These are phyloP conservation scores for Bombus ignitus DNA, from an alignment of 1,140 invertebrate genomes.

Conservation along the genomic window DNA sequence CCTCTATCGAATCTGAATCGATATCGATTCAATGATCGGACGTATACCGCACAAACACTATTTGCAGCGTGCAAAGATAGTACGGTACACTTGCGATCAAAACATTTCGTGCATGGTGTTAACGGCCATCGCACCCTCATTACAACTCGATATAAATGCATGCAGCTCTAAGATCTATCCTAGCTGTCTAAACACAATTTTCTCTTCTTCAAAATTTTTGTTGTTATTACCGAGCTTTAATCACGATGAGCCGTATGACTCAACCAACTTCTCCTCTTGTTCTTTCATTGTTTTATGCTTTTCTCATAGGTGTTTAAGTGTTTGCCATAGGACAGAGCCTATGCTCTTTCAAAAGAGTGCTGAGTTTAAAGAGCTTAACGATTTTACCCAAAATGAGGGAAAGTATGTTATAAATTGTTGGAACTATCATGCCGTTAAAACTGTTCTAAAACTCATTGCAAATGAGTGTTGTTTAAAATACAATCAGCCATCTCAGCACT, in stretches of 20 bases:
- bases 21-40: slow-evolving; percentile 46
- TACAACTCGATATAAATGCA: slow-evolving; percentile 74
- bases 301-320: slow-evolving; percentile 1
- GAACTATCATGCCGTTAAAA: slow-evolving; percentile 39
- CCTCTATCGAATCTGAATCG: slow-evolving; percentile 56
- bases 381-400: slow-evolving; percentile 10
- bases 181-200: slow-evolving; percentile 68
- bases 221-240: slow-evolving; percentile 34
- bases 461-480: slow-evolving; percentile 30
- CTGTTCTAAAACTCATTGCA: slow-evolving; percentile 24
- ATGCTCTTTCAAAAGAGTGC: slow-evolving; percentile 29
- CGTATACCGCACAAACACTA: slow-evolving; percentile 63
- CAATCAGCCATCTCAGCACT: slow-evolving; percentile 40
- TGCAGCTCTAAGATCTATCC: slow-evolving; percentile 75
- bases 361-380: slow-evolving; percentile 31
- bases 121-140: slow-evolving; percentile 47
- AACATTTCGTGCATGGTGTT: slow-evolving; percentile 48
- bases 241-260: not conserved
- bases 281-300: not conserved
- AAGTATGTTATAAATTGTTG: slow-evolving; percentile 20
- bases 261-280: not conserved
- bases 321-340: slow-evolving; percentile 20
- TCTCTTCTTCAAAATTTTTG: slow-evolving; percentile 22
- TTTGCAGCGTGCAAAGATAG: slow-evolving; percentile 54
- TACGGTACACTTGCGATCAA: slow-evolving; percentile 55